phyloP scores from a whole-genome alignment of 2,888 invertebrate genomes.

The Eupithecia pulchellata region DNA sequence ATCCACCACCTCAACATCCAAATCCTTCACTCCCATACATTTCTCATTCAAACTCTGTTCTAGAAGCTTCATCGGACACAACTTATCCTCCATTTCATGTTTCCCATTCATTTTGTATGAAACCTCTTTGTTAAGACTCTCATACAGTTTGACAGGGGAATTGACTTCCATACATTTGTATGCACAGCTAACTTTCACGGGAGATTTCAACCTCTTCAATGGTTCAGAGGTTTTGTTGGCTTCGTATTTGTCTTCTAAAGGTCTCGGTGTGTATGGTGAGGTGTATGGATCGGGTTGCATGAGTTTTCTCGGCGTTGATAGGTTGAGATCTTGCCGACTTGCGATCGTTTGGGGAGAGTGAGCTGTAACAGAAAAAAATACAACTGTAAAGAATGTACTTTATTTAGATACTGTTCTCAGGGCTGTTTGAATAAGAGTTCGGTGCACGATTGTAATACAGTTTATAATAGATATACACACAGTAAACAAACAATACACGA shows the following conservation, averaged over 20 bases:
- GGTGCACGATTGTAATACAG: no score
- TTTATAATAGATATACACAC: no score
- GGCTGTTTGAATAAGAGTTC: no score
- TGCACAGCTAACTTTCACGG: neutral
- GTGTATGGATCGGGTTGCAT: conserved; percentile 3
- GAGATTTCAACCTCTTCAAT: neutral
- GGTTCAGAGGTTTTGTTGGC: neutral
- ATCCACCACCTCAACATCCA: conserved; percentile 49
- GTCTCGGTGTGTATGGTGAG: neutral
- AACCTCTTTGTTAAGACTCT: neutral
- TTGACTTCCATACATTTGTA: conserved; percentile 16
- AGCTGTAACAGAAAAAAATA: conserved; percentile 33
- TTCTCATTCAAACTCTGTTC: conserved; percentile 57
- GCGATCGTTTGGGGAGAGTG: conserved; percentile 38
- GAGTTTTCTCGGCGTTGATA: conserved; percentile 53
- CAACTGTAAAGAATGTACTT: no score
- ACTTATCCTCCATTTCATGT: conserved; percentile 42
- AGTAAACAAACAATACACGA: no score
- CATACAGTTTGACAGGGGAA: neutral
- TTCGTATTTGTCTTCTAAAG: neutral
- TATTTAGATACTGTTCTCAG: no score
- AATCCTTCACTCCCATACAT: conserved; percentile 35
- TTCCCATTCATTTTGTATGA: conserved; percentile 22
- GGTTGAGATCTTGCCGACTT: conserved; percentile 60
- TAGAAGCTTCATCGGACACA: conserved; percentile 65